Conservation (phyloP, 2,888 invertebrate genomes). For the Onthophagus sagittarius region DNA sequence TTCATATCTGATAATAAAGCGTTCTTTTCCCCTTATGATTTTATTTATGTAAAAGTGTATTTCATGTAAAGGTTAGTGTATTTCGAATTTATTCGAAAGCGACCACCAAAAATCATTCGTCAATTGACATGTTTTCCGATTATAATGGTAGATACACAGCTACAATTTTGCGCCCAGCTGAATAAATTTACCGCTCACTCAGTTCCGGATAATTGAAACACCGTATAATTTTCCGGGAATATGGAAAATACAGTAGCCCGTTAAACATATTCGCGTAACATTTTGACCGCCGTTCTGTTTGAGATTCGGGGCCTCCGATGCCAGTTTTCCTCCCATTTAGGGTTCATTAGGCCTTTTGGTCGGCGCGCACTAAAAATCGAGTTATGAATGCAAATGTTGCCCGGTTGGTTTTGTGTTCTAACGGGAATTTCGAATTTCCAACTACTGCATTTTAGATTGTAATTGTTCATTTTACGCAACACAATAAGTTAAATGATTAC, state of each 20-base stretch:
- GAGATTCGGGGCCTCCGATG: neutral
- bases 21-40: no score
- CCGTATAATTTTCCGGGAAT: constrained; percentile 9
- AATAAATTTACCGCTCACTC: constrained; percentile 9
- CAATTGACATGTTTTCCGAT: neutral
- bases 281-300: neutral
- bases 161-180: neutral
- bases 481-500: neutral
- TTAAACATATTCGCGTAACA: constrained; percentile 5
- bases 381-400: constrained; percentile 4
- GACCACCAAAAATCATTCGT: neutral
- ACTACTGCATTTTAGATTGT: neutral
- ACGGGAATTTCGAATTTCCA: neutral
- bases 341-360: constrained; percentile 2
- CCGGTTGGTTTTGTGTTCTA: neutral
- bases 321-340: neutral
- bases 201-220: constrained; percentile 7
- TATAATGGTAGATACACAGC: neutral
- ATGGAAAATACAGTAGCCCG: constrained; percentile 3
- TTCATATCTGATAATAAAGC: no score
- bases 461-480: neutral
- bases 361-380: neutral
- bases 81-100: neutral
- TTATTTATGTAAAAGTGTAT: no score
- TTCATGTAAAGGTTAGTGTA: no score